Conservation (phyloP, 2,113 vertebrate genomes). For the Tringa solitaria region DNA sequence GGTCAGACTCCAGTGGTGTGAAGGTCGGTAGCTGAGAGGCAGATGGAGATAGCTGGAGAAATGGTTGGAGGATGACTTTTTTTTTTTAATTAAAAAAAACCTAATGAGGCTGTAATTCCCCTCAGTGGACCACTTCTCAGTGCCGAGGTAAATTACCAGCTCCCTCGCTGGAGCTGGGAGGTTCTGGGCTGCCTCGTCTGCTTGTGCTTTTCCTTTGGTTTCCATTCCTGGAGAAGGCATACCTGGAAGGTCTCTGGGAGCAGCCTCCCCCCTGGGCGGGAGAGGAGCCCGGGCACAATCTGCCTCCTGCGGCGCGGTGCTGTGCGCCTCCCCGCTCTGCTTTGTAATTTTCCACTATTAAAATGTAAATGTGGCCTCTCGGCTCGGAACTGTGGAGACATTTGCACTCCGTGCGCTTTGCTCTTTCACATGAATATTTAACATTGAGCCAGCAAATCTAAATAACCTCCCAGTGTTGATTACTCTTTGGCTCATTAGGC, state of each 20-base stretch:
- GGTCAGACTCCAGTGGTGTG: background rate
- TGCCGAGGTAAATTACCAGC: background rate
- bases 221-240: background rate
- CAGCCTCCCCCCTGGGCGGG: background rate
- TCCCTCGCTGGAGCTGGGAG: background rate
- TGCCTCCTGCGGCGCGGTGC: background rate
- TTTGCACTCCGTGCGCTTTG: background rate
- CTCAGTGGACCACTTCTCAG: background rate
- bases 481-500: background rate
- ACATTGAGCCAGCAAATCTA: background rate
- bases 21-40: background rate
- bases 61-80: background rate
- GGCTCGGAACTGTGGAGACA: background rate
- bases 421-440: slow-evolving; percentile 49
- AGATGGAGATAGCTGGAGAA: background rate
- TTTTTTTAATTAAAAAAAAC: background rate
- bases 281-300: background rate
- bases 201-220: background rate
- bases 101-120: background rate
- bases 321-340: fast-evolving
- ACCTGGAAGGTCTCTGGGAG: background rate
- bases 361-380: background rate
- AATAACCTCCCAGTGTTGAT: background rate
- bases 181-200: background rate
- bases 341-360: background rate